Base-by-base conservation (phyloP, 2,888 invertebrate species). In the Zele albiditarsus region DNA sequence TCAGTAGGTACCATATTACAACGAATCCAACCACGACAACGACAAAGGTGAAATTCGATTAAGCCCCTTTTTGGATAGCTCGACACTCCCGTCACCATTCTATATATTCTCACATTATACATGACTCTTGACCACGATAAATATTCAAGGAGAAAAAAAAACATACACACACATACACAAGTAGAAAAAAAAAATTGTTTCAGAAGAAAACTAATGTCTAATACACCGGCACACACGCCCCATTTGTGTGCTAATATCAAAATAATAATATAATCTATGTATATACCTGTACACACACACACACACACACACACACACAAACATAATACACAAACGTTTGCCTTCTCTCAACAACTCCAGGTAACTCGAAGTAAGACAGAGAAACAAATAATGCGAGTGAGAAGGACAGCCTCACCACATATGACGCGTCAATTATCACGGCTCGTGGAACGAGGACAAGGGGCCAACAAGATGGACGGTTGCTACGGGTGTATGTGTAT, bases 401-500 rank as follows among this genome's bases (percentile, higher is more conserved):
- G 46, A 53, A 27, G 20, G 53, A n/a, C n/a, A 28, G 53, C 68
- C 78, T 75, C 79, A 16, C n/a, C 79, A 83, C 85, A 84, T 84
- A 86, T 87, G 86, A 86, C 84, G 84, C 84, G 83, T 84, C 84
- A 84, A 85, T 84, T 83, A 83, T 81, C 82, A 81, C 80, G 80
- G 81, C 79, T 80, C 80, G 80, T 80, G 82, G 80, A 82, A 83
- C 83, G 83, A 80, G 84, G 84, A 86, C 85, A 84, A 84, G 87
- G 84, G 84, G 85, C 84, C 84, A 80, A 85, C 87, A 88, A 87
- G 84, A 88, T 88, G 87, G 87, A 84, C 78, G 85, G 84, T 82
- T 80, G 81, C 70, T 79, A 74, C 77, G 77, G 78, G 74, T 80
- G 76, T 53, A 46, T 53, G 53, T 53, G 53, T 53, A 53, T 77